Evolutionary conservation across 1,140 invertebrate genomes (phyloP), one percentile per base, ranked within the genome.

Genomic region (Drosophila rhopaloa): DNA sequence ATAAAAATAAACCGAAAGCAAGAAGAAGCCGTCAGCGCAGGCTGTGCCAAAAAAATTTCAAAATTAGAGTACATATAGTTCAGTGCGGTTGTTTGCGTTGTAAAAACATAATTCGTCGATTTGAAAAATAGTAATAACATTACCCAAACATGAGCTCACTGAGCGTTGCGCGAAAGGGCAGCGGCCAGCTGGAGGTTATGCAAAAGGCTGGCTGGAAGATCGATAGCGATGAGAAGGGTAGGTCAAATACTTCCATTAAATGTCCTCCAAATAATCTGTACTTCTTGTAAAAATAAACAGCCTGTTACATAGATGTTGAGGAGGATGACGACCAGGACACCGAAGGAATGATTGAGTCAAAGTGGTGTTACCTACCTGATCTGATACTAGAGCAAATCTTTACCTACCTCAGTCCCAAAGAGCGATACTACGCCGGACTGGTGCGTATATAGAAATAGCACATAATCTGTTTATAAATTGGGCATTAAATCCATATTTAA

Each of bases 361-460:
- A 93, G 16, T 97, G 97, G 97, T 93, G 93, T 58, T 92, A 94
- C 51, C 89, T 97, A 24, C 97, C 97, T 0, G 96, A 97, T 81
- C 93, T 97, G 14, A 74, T 97, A 5, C 85, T 98, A 9, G 97
- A 97, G 89, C 93, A 96, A 84, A 95, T 98, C 54, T 97, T 97
- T 84, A 93, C 94, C 0, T 94, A 96, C 81, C 92, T 98, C 11
- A 93, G 93, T 0, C 95, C 96, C 14, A 93, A 94, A 35, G 94
- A 97, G 75, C 93, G 95, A 11, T 97, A 97, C 82, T 95, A 95
- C 73, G 95, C 96, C 0, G 97, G 96, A n/a, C 92, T 95, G 75
- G 96, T 96, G 8, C 95, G 96, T 79, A 51, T 11, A 41, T 7
- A 1, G 1, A 13, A 32, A 6, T 0, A 57, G 0, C 24, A 4